These are phyloP conservation scores for Burhinus bistriatus DNA, from an alignment of 2,113 vertebrate species.

Conservation along the genomic window DNA sequence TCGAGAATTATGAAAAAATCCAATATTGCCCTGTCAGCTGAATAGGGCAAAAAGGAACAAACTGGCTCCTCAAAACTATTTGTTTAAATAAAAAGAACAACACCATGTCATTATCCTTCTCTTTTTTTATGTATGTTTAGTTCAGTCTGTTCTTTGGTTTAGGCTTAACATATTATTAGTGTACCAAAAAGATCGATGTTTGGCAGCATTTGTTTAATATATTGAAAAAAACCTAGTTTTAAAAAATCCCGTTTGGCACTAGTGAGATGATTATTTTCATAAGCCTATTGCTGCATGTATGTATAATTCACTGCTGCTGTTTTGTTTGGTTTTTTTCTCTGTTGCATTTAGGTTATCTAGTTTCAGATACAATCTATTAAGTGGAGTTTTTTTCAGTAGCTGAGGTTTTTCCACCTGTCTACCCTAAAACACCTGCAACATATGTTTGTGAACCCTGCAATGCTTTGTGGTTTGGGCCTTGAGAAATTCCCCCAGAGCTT, in stretches of 20 bases:
- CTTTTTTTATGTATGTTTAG: conserved; percentile 41
- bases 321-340: conserved; percentile 55
- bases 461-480: conserved; percentile 74
- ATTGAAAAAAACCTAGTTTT: background rate
- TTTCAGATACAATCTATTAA: conserved; percentile 70
- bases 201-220: conserved; percentile 56
- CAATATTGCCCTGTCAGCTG: conserved; percentile 54
- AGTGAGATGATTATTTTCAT: conserved; percentile 72
- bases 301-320: conserved; percentile 7
- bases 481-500: conserved; percentile 76
- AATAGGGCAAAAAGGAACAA: conserved; percentile 54
- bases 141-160: conserved; percentile 66
- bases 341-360: conserved; percentile 69
- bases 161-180: conserved; percentile 62
- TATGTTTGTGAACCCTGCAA: conserved; percentile 78
- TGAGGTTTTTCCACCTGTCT: conserved; percentile 78
- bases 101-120: conserved; percentile 58
- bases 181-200: background rate
- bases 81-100: conserved; percentile 66
- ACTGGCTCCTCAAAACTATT: conserved; percentile 66
- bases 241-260: conserved; percentile 15
- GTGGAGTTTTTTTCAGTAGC: conserved; percentile 60
- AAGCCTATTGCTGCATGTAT: background rate
- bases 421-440: conserved; percentile 79
- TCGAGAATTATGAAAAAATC: conserved; percentile 67